These are phyloP conservation scores for Gonocerus acuteangulatus DNA, from an alignment of 2,888 invertebrate species.

Conservation along the genomic window DNA sequence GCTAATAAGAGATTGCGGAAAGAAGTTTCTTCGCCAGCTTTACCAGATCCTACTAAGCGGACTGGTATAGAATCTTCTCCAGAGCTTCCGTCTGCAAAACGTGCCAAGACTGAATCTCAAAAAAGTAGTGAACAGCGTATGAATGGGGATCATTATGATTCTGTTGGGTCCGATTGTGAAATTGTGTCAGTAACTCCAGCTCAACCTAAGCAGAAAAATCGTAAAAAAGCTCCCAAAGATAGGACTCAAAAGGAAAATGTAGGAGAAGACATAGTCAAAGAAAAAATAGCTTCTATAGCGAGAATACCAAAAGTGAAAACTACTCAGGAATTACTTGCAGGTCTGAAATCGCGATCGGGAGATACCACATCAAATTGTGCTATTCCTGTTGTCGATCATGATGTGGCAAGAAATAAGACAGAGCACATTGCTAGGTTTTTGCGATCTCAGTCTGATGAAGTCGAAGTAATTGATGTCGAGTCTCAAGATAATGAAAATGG, in stretches of 20 bases:
- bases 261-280: constrained; percentile 49
- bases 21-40: constrained; percentile 39
- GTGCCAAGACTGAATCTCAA: constrained; percentile 25
- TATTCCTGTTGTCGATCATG: constrained; percentile 33
- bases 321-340: constrained; percentile 67
- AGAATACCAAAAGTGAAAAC: constrained; percentile 61
- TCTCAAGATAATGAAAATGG: constrained; percentile 25
- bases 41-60: background rate
- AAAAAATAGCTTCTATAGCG: constrained; percentile 53
- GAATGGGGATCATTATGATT: constrained; percentile 36
- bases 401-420: constrained; percentile 43
- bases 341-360: constrained; percentile 36
- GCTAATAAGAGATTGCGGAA: constrained; percentile 50
- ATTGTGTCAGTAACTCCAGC: constrained; percentile 37
- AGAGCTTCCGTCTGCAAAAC: constrained; percentile 30
- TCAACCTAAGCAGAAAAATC: constrained; percentile 46
- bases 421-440: constrained; percentile 45
- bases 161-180: constrained; percentile 39
- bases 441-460: constrained; percentile 36
- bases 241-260: constrained; percentile 40
- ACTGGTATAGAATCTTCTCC: constrained; percentile 35
- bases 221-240: constrained; percentile 53
- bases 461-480: constrained; percentile 17
- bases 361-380: constrained; percentile 38
- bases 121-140: constrained; percentile 27